A percentile compares a stretch with the other conserved stretches of the same genome.
Evolutionary conservation across 2,797 vertebrate genomes (phyloP).

Genomic region (Brotula barbata): DNA sequence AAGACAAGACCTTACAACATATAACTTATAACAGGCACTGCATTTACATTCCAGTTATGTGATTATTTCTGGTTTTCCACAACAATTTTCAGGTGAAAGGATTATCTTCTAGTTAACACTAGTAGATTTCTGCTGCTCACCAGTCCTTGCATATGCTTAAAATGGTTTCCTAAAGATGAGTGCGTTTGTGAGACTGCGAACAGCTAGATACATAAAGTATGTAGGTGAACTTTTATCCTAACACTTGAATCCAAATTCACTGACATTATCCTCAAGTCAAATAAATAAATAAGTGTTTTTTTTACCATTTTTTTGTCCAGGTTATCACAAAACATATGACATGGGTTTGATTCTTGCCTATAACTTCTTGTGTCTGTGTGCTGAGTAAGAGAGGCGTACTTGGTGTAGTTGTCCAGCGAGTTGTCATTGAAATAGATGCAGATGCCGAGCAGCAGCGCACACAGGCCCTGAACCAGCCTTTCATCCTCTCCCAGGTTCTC

Average conservation of each 20-base stretch:
- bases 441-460: constrained; percentile 93
- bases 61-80: neutral
- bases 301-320: too few species aligned
- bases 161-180: too few species aligned
- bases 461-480: constrained; percentile 94
- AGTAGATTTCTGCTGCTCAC: neutral
- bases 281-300: too few species aligned
- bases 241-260: too few species aligned
- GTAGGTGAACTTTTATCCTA: too few species aligned
- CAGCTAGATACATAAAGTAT: too few species aligned
- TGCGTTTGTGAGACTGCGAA: too few species aligned
- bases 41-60: too few species aligned
- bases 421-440: constrained; percentile 99
- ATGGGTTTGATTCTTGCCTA: neutral
- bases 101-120: neutral
- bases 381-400: constrained; percentile 77
- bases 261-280: too few species aligned
- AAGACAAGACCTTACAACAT: neutral
- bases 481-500: constrained; percentile 98
- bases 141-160: neutral
- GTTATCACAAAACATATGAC: neutral
- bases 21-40: too few species aligned
- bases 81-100: neutral
- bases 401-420: constrained; percentile 93
- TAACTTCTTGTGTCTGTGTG: neutral